Conservation (phyloP, 2,797 vertebrate genomes). For the Hafferia zeledoni region DNA sequence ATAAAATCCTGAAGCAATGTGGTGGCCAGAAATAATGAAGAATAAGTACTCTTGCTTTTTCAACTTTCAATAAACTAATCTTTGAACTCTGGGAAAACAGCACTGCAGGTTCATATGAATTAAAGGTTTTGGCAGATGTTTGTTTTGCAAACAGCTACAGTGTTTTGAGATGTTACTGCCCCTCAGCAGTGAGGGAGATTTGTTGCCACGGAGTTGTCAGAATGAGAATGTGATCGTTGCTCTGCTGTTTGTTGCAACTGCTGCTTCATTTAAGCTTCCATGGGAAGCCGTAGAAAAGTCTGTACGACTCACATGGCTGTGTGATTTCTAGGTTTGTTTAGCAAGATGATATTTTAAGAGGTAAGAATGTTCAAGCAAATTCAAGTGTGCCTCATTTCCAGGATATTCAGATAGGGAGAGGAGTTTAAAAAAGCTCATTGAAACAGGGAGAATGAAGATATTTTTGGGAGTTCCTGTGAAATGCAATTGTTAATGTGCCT, state of each 20-base stretch:
- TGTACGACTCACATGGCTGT: not conserved
- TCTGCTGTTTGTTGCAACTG: not conserved
- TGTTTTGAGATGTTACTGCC: slow-evolving; percentile 19
- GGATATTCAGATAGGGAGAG: not conserved
- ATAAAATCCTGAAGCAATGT: not conserved
- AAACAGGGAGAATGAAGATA: not conserved
- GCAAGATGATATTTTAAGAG: not conserved
- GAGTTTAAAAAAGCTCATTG: not conserved
- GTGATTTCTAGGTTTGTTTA: slow-evolving; percentile 5
- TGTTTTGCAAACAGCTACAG: slow-evolving; percentile 28
- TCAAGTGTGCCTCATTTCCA: not conserved
- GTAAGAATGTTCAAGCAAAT: not conserved
- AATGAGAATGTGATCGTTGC: not conserved
- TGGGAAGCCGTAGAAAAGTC: not conserved
- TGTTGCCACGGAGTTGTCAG: not conserved
- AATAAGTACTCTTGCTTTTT: not conserved
- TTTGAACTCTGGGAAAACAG: not conserved
- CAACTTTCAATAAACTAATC: not conserved
- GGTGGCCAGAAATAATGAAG: not conserved
- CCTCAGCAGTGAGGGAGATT: slow-evolving; percentile 5
- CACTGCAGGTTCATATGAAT: not conserved
- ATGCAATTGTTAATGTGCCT: not conserved
- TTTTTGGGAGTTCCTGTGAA: not conserved
- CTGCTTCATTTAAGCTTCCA: not conserved
- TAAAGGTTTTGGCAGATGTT: slow-evolving; percentile 2